phyloP scores from a whole-genome alignment of 2,797 vertebrate genomes.

The Poecilia gillii region DNA sequence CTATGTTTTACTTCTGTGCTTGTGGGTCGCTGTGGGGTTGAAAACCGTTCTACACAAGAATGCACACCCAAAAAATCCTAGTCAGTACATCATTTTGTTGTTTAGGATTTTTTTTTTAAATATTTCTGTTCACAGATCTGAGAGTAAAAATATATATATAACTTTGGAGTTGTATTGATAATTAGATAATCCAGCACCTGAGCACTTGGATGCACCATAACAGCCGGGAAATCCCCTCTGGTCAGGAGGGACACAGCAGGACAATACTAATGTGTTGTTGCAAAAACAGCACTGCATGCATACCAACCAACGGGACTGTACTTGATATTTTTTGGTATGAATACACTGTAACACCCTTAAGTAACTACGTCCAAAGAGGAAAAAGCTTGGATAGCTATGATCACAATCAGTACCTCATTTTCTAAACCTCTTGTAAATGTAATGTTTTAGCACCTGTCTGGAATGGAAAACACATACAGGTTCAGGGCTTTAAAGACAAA shows the following conservation, averaged over 20 bases:
- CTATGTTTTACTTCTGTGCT: too few species aligned
- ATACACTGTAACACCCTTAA: neutral
- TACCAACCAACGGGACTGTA: neutral
- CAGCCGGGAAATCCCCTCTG: neutral
- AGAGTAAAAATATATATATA: neutral
- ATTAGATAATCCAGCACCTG: neutral
- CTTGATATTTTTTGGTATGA: neutral
- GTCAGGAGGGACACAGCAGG: neutral
- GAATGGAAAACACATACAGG: neutral
- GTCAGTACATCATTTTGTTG: neutral
- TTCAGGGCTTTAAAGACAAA: neutral
- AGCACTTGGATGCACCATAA: neutral
- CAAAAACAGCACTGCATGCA: neutral
- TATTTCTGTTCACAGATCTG: neutral
- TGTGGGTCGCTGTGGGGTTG: too few species aligned
- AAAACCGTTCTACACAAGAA: too few species aligned
- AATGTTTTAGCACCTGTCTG: neutral
- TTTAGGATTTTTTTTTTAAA: neutral
- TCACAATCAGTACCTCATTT: neutral
- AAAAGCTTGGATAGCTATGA: neutral
- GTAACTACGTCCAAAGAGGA: neutral
- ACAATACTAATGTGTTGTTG: neutral
- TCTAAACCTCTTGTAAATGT: neutral
- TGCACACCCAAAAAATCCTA: too few species aligned
- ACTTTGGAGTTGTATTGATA: neutral